Conservation (phyloP, 2,888 invertebrate genomes). For the Slavum lentiscoides region DNA sequence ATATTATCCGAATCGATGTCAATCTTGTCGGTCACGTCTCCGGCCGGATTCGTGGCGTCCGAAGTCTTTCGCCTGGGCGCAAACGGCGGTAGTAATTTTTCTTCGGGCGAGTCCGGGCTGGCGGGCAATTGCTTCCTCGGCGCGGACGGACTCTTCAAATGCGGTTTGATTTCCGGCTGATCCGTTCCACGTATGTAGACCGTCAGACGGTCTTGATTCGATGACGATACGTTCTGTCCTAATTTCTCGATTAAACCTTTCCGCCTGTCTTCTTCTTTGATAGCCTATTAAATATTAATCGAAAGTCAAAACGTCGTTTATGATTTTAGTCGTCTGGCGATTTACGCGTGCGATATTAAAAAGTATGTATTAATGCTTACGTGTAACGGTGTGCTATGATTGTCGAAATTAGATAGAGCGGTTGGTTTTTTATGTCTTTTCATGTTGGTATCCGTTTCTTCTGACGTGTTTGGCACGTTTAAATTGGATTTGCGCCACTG, state of each 20-base stretch:
- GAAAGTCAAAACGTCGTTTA: background rate
- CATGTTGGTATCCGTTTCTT: constrained; percentile 70
- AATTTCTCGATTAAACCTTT: constrained; percentile 66
- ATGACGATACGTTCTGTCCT: constrained; percentile 59
- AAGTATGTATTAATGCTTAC: background rate
- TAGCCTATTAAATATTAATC: constrained; percentile 59
- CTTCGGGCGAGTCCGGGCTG: constrained; percentile 60
- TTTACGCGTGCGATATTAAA: background rate
- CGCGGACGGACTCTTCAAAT: background rate
- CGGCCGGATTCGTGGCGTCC: constrained; percentile 58
- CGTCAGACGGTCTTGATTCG: constrained; percentile 63
- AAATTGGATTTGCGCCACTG: constrained; percentile 75
- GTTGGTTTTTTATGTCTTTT: constrained; percentile 60
- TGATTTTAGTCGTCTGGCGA: too few species aligned
- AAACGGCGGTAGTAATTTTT: constrained; percentile 59
- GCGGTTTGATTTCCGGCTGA: constrained; percentile 56
- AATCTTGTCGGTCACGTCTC: constrained; percentile 66
- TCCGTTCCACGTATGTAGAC: constrained; percentile 66
- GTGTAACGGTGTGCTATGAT: constrained; percentile 47
- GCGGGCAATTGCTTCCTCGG: background rate
- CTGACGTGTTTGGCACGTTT: constrained; percentile 68
- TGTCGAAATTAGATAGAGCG: constrained; percentile 34
- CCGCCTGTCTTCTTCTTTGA: constrained; percentile 68
- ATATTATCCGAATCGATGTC: constrained; percentile 90
- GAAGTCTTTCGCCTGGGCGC: constrained; percentile 57